Evolutionary conservation across 2,113 vertebrate species (phyloP).

Genomic region (Thalassarche chlororhynchos): DNA sequence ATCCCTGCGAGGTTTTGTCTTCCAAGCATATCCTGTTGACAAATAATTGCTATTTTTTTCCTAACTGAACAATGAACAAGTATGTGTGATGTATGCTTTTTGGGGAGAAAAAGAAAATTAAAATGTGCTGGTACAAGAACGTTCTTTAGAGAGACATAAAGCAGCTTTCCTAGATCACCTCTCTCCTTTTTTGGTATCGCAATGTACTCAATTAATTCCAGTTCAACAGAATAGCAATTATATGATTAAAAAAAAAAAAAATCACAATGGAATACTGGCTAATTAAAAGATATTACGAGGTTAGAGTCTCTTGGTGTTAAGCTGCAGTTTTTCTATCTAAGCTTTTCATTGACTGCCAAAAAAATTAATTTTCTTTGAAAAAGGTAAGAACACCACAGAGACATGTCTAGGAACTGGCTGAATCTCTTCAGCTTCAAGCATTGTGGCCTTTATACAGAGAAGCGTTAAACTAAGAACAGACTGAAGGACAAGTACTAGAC

Average conservation of each 20-base stretch:
- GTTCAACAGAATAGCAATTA: neutral
- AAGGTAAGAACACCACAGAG: neutral
- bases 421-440: neutral
- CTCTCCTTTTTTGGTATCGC: neutral
- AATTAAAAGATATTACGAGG: neutral
- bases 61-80: neutral
- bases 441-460: neutral
- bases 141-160: neutral
- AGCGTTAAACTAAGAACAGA: neutral
- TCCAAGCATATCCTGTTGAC: neutral
- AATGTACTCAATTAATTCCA: neutral
- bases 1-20: neutral
- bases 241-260: neutral
- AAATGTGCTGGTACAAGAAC: neutral
- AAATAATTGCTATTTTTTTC: neutral
- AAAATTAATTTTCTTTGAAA: neutral
- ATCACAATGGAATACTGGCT: neutral
- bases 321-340: neutral
- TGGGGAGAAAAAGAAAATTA: neutral
- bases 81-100: accelerated
- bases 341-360: neutral
- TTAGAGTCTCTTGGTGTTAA: neutral
- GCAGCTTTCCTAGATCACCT: neutral
- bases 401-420: neutral
- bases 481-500: accelerated